Base-by-base conservation (phyloP, 2,888 invertebrate genomes). In the Vesta saturnalis region DNA sequence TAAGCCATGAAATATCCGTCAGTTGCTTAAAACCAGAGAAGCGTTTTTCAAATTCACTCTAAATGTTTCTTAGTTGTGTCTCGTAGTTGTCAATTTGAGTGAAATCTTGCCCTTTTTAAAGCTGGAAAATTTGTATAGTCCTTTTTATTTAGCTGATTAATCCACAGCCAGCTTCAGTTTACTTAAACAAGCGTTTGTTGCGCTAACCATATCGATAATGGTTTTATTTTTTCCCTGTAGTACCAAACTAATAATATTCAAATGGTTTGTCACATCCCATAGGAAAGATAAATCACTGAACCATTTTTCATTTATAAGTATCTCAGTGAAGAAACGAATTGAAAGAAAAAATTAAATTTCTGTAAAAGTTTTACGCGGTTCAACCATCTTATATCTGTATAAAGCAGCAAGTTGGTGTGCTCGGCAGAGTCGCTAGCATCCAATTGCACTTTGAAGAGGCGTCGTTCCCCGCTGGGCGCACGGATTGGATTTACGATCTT, bases 331-430 rank as follows among this genome's bases (percentile, higher is more conserved):
- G 68, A 63, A 43, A 62, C 71, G 60, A 71, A 67, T 73, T 71
- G 67, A 52, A 68, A 64, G 58, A 72, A 55, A 68, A 69, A 66
- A 68, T 73, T 73, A 67, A 73, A 72, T 59, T 71, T 65, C 67
- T 71, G 67, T 56, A 73, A 58, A 66, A 70, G 72, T 66, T 72
- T 65, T 46, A 66, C 70, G 61, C 66, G 60, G 54, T 70, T 71
- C 65, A 72, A 60, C 67, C 72, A 69, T 49, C 69, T 69, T 19
- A 52, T 30, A 14, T 55, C 39, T 54, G 52, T 49, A 56, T 47
- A 55, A 21, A 61, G 60, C 55, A 62, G 30, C 30, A 56, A 30
- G 16, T 56, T 23, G 23, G 56, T 56, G 56, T 56, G 56, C 55
- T 47, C 47, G 15, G 15, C 57, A 19, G n/a, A 10, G 39, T 64